phyloP scores from a whole-genome alignment of 2,888 invertebrate species.

The Dicranocentrus wangi region DNA sequence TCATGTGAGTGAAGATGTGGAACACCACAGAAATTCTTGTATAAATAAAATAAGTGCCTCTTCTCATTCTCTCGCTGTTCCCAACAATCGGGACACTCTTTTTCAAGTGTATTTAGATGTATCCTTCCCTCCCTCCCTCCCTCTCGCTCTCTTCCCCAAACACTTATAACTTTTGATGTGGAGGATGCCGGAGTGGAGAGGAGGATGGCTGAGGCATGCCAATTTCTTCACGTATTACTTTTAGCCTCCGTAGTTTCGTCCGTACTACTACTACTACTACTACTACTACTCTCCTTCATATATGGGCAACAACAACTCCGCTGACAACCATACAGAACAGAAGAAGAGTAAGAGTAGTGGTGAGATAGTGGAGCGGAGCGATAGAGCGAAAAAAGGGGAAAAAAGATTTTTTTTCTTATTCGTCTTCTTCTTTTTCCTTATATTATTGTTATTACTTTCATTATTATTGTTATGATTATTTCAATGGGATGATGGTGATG shows the following conservation, averaged over 20 bases:
- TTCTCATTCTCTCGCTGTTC: slow-evolving; percentile 18
- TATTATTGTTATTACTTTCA: slow-evolving; percentile 39
- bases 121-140: slow-evolving; percentile 23
- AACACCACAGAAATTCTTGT: slow-evolving; percentile 39
- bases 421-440: slow-evolving; percentile 33
- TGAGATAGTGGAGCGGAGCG: not conserved
- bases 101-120: no score
- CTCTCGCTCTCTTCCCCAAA: no score
- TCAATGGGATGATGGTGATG: slow-evolving; percentile 31
- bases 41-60: slow-evolving; percentile 51
- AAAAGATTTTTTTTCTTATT: no score
- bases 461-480: slow-evolving; percentile 59
- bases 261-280: no score
- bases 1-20: slow-evolving; percentile 26
- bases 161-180: no score
- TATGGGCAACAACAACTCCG: not conserved
- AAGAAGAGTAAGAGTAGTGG: not conserved
- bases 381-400: not conserved
- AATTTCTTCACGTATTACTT: slow-evolving; percentile 6
- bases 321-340: not conserved
- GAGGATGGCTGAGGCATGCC: not conserved
- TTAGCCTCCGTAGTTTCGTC: no score
- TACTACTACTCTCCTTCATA: no score
- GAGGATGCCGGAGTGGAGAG: not conserved
- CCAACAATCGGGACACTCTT: no score